A percentile compares a stretch with the other conserved stretches of the same genome.
phyloP scores from a whole-genome alignment of 1,140 invertebrate species.

The Heliothis virescens region DNA sequence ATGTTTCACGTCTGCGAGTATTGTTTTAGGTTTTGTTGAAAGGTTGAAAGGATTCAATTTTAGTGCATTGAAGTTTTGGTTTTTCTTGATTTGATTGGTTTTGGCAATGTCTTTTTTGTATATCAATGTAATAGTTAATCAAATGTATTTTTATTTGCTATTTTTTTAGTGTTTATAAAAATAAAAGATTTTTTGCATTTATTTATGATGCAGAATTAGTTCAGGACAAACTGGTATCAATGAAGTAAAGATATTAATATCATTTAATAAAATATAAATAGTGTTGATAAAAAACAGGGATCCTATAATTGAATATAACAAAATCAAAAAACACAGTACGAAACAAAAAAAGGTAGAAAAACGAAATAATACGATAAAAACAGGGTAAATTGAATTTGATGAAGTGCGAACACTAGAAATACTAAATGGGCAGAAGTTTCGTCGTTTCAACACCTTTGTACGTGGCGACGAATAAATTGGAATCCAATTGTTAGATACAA shows the following conservation, averaged over 20 bases:
- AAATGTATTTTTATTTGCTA: no score
- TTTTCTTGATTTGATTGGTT: background rate
- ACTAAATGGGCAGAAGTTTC: slow-evolving; percentile 32
- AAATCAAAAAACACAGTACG: background rate
- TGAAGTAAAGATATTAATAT: no score
- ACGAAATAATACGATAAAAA: slow-evolving; percentile 1
- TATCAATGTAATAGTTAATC: no score
- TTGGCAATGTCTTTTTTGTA: background rate
- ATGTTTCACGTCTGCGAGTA: slow-evolving; percentile 14
- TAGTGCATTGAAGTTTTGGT: background rate
- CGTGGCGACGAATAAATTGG: slow-evolving; percentile 29
- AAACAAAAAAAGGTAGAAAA: background rate
- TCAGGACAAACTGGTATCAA: background rate
- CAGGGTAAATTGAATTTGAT: slow-evolving; percentile 36
- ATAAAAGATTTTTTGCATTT: no score
- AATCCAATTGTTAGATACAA: slow-evolving; percentile 11
- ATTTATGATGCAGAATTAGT: background rate
- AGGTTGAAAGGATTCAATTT: slow-evolving; percentile 2
- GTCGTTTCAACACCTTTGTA: slow-evolving; percentile 3
- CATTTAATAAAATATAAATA: no score
- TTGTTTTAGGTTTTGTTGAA: slow-evolving; percentile 21
- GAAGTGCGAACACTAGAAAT: slow-evolving; percentile 25
- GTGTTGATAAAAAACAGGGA: no score
- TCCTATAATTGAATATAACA: no score
- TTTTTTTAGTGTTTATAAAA: no score